Base-by-base conservation (phyloP, 1,140 invertebrate genomes). In the Aphaenogaster rudis region DNA sequence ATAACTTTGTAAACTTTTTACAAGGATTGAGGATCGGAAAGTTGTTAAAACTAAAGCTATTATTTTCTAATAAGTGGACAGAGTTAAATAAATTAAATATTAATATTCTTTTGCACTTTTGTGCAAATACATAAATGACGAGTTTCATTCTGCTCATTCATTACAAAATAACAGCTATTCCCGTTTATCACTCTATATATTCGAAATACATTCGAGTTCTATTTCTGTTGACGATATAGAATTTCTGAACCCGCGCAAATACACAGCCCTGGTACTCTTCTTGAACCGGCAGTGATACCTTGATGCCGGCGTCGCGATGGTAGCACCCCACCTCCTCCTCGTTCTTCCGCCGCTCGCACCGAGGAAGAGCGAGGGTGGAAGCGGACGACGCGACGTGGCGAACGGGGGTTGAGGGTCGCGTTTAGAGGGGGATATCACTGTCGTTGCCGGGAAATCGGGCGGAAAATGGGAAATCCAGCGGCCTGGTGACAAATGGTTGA, bases 391-490 rank as follows among this genome's bases (percentile, higher is more conserved):
- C 63, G 86, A 21, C 13, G 67, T 48, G 39, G 48, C 28, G 36
- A 50, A 77, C 33, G 42, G 28, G 33, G 28, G 71, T 61, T 36
- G 48, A 36, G 59, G 48, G 39, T 9, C 57, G 57, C 36, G 67
- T 66, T 64, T 66, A 86, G 77, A 13, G 69, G 78, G 79, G 64
- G 79, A 78, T 74, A 82, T 91, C 87, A 82, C 82, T 63, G 87
- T 90, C 92, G 92, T 89, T 88, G 92, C 86, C 88, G 88, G 92
- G 92, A 95, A 95, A 95, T 95, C 95, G 95, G 93, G 77, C 88
- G 94, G 95, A 95, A 95, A 95, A 95, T 95, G 94, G 94, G 93
- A 95, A 95, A 95, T 93, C 92, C 94, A 94, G 93, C 91, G 89
- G 91, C 92, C 90, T 88, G 92, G 93, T 95, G 94, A 95, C 94